These are phyloP conservation scores for Neostethus bicornis DNA, from an alignment of 2,797 vertebrate species.

Conservation along the genomic window DNA sequence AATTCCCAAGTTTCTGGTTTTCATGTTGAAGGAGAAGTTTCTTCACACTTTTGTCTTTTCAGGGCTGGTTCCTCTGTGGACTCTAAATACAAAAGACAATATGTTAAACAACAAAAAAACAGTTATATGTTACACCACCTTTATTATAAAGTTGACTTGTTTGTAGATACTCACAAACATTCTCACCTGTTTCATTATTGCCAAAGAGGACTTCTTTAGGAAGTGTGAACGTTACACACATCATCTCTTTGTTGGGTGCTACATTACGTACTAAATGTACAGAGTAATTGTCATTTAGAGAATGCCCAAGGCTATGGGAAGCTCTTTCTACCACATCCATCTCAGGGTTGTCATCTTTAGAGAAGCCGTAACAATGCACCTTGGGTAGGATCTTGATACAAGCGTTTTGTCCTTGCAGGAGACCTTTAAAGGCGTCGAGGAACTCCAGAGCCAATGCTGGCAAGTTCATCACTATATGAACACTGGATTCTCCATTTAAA, in stretches of 20 bases:
- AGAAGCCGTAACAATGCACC: constrained; percentile 94
- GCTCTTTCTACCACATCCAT: constrained; percentile 83
- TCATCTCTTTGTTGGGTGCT: constrained; percentile 96
- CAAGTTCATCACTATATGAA: constrained; percentile 95
- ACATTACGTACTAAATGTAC: constrained; percentile 91
- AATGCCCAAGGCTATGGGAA: constrained; percentile 78
- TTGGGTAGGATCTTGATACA: constrained; percentile 75
- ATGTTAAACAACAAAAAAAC: not conserved
- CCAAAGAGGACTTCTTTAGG: constrained; percentile 84
- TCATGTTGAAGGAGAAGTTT: constrained; percentile 40
- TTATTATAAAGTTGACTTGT: not conserved
- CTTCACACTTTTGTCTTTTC: constrained; percentile 84
- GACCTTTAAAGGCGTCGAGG: constrained; percentile 85
- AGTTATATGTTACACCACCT: not conserved
- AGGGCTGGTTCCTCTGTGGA: constrained; percentile 79
- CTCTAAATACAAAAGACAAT: constrained; percentile 57
- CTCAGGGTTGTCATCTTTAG: constrained; percentile 83
- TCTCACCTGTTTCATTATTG: constrained; percentile 79
- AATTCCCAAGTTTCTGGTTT: not conserved
- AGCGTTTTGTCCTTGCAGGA: constrained; percentile 72
- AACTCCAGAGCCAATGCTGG: constrained; percentile 92
- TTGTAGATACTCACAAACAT: not conserved
- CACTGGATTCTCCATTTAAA: constrained; percentile 60
- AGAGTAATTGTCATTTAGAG: constrained; percentile 80
- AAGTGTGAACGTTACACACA: constrained; percentile 90